phyloP scores from a whole-genome alignment of 2,113 vertebrate genomes.

The Phrynosoma blainvillii region DNA sequence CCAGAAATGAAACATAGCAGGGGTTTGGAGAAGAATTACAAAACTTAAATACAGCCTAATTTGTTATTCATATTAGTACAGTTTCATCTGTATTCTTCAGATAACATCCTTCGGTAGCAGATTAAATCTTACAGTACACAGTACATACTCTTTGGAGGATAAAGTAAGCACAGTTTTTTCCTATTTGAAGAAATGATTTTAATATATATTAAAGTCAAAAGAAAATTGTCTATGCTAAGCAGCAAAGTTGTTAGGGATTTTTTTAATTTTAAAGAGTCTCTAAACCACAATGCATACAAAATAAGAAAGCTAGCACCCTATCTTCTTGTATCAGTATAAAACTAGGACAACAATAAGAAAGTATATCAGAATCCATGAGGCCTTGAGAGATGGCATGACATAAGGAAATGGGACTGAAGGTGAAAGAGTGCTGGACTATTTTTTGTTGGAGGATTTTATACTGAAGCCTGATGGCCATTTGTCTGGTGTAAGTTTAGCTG shows the following conservation, averaged over 20 bases:
- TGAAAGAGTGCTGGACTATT: not conserved
- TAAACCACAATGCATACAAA: conserved; percentile 16
- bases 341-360: conserved; percentile 15
- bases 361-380: not conserved
- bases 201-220: conserved; percentile 32
- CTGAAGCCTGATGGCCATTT: not conserved
- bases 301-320: conserved; percentile 16
- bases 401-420: not conserved
- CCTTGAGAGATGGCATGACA: not conserved
- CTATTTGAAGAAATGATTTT: conserved; percentile 12
- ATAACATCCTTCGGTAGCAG: conserved; percentile 14
- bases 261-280: not conserved
- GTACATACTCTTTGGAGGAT: conserved; percentile 23
- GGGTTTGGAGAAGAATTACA: conserved; percentile 19
- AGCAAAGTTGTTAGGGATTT: not conserved
- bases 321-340: conserved; percentile 9
- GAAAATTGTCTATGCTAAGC: conserved; percentile 32
- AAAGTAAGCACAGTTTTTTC: conserved; percentile 21
- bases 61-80: conserved; percentile 37
- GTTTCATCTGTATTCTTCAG: conserved; percentile 32
- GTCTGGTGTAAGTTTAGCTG: not conserved
- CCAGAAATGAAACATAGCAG: not conserved
- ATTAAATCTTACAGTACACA: conserved; percentile 22
- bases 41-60: conserved; percentile 26
- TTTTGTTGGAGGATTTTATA: too few species aligned